Evolutionary conservation across 2,888 invertebrate genomes (phyloP), one percentile per base, ranked within the genome.

Genomic region (Arrhopalites spinosus): DNA sequence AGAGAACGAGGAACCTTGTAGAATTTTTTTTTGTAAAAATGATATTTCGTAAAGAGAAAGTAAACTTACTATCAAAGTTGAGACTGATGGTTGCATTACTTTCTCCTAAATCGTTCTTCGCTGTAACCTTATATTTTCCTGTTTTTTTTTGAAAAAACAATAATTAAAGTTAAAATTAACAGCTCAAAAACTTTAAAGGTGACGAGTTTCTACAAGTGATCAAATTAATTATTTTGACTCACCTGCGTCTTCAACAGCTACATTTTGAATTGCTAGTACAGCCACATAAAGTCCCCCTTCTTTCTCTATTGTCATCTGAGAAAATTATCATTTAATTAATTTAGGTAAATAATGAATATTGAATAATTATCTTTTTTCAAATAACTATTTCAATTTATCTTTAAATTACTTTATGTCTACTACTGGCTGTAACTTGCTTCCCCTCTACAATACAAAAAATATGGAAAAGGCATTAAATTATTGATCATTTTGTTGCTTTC

Each of bases 71-170:
- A 91, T 96, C 96, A 89, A 97, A 96, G 89, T 97, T 97, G 84
- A 97, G 91, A 88, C 96, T 96, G 87, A 96, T 95, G 81, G 96
- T 96, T 79, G 96, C 96, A 87, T 96, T 96, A 86, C 95, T 95
- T 88, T 98, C 97, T 86, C 98, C 98, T 84, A 96, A 91, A 88
- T 96, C 95, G 89, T 96, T 98, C 89, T 97, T 97, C 84, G 96
- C 96, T 84, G 94, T 95, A 84, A 96, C 95, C 89, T 95, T 93
- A 88, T 96, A 96, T 89, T 96, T 96, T 86, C 96, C 96, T 36
- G n/a, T n/a, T n/a, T n/a, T n/a, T n/a, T n/a, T n/a, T n/a, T n/a
- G n/a, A n/a, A n/a, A n/a, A n/a, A n/a, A n/a, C n/a, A n/a, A n/a
- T n/a, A n/a, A n/a, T n/a, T n/a, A n/a, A n/a, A n/a, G n/a, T n/a